These are phyloP conservation scores for Sphenodon punctatus DNA, from an alignment of 2,797 vertebrate species.

Conservation along the genomic window DNA sequence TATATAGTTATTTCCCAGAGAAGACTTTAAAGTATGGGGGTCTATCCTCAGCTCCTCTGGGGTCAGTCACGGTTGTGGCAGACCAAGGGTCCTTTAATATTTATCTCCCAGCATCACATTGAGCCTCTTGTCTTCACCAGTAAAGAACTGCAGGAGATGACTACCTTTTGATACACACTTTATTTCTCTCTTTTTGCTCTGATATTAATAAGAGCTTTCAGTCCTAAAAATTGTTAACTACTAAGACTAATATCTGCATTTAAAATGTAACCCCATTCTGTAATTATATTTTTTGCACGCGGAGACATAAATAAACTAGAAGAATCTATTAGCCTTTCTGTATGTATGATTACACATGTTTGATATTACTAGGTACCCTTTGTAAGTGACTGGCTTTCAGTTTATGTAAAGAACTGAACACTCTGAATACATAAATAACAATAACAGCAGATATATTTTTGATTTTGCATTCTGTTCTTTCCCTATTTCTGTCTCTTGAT, in stretches of 20 bases:
- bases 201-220: neutral
- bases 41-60: neutral
- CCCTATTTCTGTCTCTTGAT: slow-evolving; percentile 56
- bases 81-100: neutral
- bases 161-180: neutral
- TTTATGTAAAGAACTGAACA: slow-evolving; percentile 48
- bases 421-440: slow-evolving; percentile 65
- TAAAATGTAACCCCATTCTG: slow-evolving; percentile 50
- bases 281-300: slow-evolving; percentile 58
- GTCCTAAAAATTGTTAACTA: slow-evolving; percentile 43
- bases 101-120: neutral
- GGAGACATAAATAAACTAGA: slow-evolving; percentile 59
- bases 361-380: slow-evolving; percentile 52
- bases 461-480: slow-evolving; percentile 61
- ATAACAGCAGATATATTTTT: slow-evolving; percentile 14
- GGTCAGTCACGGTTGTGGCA: neutral
- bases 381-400: slow-evolving; percentile 54
- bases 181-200: neutral
- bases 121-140: no score
- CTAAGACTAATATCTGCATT: slow-evolving; percentile 39
- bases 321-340: slow-evolving; percentile 60
- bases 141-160: neutral
- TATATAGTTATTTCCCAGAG: neutral
- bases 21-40: slow-evolving; percentile 1
- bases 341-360: slow-evolving; percentile 59